These are phyloP conservation scores for Macaria liturata DNA, from an alignment of 2,888 invertebrate genomes.

Conservation along the genomic window DNA sequence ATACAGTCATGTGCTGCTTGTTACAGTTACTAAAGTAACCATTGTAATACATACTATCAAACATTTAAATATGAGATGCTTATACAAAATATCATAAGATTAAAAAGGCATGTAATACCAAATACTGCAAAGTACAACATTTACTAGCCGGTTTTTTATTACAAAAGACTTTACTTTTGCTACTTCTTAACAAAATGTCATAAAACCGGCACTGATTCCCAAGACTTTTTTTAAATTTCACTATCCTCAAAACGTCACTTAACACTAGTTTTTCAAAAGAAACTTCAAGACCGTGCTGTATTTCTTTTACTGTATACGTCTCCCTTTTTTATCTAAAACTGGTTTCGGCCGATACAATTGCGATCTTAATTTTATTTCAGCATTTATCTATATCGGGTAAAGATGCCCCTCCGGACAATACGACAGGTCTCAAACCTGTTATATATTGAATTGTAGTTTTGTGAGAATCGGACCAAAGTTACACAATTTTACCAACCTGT, in stretches of 20 bases:
- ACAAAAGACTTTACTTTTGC: no score
- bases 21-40: no score
- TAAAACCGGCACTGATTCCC: slow-evolving; percentile 4
- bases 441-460: slow-evolving; percentile 35
- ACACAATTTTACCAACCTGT: slow-evolving; percentile 56
- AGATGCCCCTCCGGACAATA: slow-evolving; percentile 37
- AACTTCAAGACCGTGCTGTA: background rate
- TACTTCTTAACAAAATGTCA: no score
- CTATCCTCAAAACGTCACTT: slow-evolving; percentile 9
- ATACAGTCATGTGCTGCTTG: no score
- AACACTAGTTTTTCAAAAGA: slow-evolving; percentile 9
- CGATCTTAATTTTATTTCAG: slow-evolving; percentile 30
- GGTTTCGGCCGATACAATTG: slow-evolving; percentile 25
- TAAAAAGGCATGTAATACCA: no score
- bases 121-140: no score
- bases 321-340: slow-evolving; percentile 18
- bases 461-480: slow-evolving; percentile 52
- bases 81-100: no score
- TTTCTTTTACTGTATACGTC: slow-evolving; percentile 4
- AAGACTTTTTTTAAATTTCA: slow-evolving; percentile 1
- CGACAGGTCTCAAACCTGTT: slow-evolving; percentile 55
- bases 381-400: slow-evolving; percentile 44
- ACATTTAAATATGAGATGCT: no score
- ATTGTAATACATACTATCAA: no score
- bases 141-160: no score